Evolutionary conservation across 2,888 invertebrate genomes (phyloP).

Genomic region (Junonia oenone): DNA sequence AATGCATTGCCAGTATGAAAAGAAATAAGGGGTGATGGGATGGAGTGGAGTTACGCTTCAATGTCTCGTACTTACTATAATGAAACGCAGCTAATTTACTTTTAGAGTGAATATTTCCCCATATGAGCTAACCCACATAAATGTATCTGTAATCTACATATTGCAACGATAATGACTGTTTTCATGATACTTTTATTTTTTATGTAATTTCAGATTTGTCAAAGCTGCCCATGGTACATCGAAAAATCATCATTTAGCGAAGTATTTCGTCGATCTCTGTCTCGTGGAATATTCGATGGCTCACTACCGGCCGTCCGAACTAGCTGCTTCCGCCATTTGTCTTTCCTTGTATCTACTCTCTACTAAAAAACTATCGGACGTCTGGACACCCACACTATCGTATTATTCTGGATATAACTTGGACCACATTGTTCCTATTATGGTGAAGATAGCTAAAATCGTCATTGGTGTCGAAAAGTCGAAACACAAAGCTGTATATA

Average conservation of each 20-base stretch:
- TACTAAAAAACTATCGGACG: conserved; percentile 61
- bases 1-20: too few species aligned
- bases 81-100: too few species aligned
- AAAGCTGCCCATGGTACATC: conserved; percentile 80
- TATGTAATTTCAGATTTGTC: conserved; percentile 68
- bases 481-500: conserved; percentile 84
- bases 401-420: conserved; percentile 88
- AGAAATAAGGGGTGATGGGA: too few species aligned
- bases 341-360: conserved; percentile 82
- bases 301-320: conserved; percentile 88
- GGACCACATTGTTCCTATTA: conserved; percentile 83
- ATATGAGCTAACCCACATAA: too few species aligned
- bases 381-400: conserved; percentile 87
- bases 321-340: conserved; percentile 90
- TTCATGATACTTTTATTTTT: neutral
- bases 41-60: too few species aligned
- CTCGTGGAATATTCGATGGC: conserved; percentile 89
- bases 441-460: conserved; percentile 84
- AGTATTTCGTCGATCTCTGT: conserved; percentile 93
- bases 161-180: neutral
- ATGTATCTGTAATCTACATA: neutral
- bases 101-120: too few species aligned
- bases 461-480: conserved; percentile 84
- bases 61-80: too few species aligned
- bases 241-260: conserved; percentile 88